Conservation (phyloP, 2,888 invertebrate genomes). For the Drosophila sordidula region DNA sequence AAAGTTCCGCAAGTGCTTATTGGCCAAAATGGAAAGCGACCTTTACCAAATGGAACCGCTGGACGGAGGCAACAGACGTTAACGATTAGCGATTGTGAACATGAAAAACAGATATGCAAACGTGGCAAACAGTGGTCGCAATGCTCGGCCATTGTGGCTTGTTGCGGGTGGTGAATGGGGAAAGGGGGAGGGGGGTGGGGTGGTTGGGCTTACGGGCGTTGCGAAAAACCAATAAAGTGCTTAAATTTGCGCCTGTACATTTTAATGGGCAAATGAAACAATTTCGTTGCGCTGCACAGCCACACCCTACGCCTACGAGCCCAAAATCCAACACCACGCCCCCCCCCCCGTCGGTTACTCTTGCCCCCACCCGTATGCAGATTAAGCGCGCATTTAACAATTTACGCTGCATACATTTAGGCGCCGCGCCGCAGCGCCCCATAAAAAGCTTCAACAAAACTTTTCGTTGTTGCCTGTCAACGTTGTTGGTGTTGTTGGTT, state of each 20-base stretch:
- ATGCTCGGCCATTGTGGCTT: slow-evolving; percentile 27
- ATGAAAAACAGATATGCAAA: slow-evolving; percentile 76
- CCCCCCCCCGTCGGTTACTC: background rate
- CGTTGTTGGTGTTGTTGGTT: slow-evolving; percentile 14
- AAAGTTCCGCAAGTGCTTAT: background rate
- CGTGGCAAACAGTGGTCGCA: slow-evolving; percentile 72
- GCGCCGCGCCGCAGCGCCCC: slow-evolving; percentile 35
- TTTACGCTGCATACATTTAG: slow-evolving; percentile 79
- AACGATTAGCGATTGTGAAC: slow-evolving; percentile 75
- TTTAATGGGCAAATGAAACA: slow-evolving; percentile 78
- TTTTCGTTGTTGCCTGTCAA: slow-evolving; percentile 49
- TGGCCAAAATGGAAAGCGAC: slow-evolving; percentile 6
- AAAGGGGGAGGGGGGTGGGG: background rate
- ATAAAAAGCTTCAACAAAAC: slow-evolving; percentile 53
- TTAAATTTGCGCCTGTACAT: slow-evolving; percentile 71
- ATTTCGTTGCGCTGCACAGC: slow-evolving; percentile 49
- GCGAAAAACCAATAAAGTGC: slow-evolving; percentile 73
- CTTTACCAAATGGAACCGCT: slow-evolving; percentile 1
- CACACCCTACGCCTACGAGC: slow-evolving; percentile 14
- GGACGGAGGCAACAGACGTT: slow-evolving; percentile 39
- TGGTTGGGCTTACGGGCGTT: slow-evolving; percentile 22
- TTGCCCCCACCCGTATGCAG: slow-evolving; percentile 52
- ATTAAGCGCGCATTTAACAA: slow-evolving; percentile 79
- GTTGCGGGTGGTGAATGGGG: slow-evolving; percentile 13
- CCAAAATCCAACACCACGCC: background rate